phyloP scores from a whole-genome alignment of 2,113 vertebrate species.

The Cryptotis parvus region DNA sequence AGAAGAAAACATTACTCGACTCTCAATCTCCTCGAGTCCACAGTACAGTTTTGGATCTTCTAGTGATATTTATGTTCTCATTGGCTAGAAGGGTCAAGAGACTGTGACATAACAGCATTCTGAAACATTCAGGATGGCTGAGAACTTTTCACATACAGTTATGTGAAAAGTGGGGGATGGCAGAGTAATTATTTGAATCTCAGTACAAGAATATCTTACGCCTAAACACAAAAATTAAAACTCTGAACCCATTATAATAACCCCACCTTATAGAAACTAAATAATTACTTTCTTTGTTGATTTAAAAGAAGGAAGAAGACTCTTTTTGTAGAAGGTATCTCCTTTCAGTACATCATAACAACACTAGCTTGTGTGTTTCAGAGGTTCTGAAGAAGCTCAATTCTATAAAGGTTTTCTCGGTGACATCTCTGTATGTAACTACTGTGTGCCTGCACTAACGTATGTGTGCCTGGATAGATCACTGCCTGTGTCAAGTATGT shows the following conservation, averaged over 20 bases:
- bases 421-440: fast-evolving
- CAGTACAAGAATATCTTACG: not conserved
- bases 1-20: not conserved
- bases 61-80: not conserved
- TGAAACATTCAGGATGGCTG: not conserved
- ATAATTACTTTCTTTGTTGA: not conserved
- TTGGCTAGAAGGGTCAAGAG: no score
- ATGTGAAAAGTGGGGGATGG: no score
- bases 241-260: not conserved
- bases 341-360: not conserved
- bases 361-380: not conserved
- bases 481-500: not conserved
- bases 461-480: not conserved
- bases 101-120: not conserved
- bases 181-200: no score
- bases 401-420: no score
- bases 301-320: not conserved
- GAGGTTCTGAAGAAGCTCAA: not conserved
- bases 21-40: not conserved
- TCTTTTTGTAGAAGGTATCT: constrained; percentile 11
- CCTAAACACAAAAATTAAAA: not conserved
- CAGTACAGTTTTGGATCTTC: not conserved
- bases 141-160: not conserved
- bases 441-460: no score
- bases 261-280: not conserved